Evolutionary conservation across 1,140 invertebrate species (phyloP).

Genomic region (Habropoda laboriosa): DNA sequence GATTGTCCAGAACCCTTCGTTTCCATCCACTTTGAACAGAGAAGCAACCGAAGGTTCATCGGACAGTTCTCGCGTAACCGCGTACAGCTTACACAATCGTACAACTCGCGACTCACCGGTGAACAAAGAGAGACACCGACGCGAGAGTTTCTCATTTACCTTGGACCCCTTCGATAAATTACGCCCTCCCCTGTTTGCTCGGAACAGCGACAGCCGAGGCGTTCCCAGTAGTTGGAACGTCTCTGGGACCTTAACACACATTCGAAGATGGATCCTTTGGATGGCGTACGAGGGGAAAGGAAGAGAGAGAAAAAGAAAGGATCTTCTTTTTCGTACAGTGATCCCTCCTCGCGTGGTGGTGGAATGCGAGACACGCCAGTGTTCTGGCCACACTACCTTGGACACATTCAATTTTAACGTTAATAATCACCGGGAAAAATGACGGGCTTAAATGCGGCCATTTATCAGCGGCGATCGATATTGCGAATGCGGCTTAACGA

Average conservation of each 20-base stretch:
- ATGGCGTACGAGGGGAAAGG: background rate
- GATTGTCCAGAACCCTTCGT: too few relatives aligned
- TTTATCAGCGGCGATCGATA: conserved; percentile 75
- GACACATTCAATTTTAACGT: conserved; percentile 74
- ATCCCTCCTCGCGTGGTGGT: conserved; percentile 43
- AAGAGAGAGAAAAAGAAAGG: background rate
- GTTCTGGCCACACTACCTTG: conserved; percentile 11
- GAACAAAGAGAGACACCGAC: conserved; percentile 19
- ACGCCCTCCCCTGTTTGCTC: conserved; percentile 39
- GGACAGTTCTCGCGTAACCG: conserved; percentile 29
- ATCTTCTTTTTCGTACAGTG: conserved; percentile 64
- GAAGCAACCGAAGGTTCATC: background rate
- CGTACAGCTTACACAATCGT: conserved; percentile 3
- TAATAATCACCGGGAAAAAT: conserved; percentile 73
- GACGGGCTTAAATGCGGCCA: conserved; percentile 65
- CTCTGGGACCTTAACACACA: conserved; percentile 49
- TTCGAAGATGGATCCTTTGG: conserved; percentile 56
- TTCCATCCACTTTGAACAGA: background rate
- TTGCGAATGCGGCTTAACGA: conserved; percentile 74
- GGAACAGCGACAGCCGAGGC: conserved; percentile 38
- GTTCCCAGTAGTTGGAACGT: conserved; percentile 56
- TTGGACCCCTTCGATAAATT: conserved; percentile 54
- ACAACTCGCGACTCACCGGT: background rate
- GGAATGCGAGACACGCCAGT: conserved; percentile 20
- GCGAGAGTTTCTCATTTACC: conserved; percentile 56